Conservation (phyloP, 2,797 vertebrate genomes). For the Neosalanx taihuensis region DNA sequence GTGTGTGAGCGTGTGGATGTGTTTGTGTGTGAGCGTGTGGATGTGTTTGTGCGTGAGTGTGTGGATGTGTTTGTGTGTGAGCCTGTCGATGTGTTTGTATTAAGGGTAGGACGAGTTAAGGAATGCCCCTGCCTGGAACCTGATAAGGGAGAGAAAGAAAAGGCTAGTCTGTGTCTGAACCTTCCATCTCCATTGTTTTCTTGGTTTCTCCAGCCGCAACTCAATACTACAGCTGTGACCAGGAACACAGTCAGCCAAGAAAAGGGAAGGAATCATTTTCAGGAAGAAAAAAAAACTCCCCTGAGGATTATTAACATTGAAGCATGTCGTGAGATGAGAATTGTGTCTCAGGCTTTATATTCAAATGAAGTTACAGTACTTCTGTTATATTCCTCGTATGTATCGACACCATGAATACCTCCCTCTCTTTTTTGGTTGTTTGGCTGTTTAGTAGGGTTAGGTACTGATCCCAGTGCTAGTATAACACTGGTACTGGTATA, state of each 20-base stretch:
- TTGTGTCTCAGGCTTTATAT: neutral
- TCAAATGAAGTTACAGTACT: neutral
- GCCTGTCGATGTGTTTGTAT: conserved; percentile 5
- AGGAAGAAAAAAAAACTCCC: conserved; percentile 14
- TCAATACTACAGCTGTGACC: conserved; percentile 43
- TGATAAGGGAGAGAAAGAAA: conserved; percentile 56
- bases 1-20: conserved; percentile 8
- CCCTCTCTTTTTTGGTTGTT: neutral
- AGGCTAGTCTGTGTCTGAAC: conserved; percentile 60
- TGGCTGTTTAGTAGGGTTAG: neutral
- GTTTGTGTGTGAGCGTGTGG: conserved; percentile 18
- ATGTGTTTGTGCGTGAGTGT: conserved; percentile 20
- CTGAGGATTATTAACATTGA: conserved; percentile 14
- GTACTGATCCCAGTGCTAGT: neutral
- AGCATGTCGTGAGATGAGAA: neutral
- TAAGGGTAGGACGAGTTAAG: conserved; percentile 34
- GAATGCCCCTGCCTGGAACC: conserved; percentile 58
- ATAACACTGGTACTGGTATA: no score
- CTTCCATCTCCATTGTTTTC: conserved; percentile 56
- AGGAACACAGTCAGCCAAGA: conserved; percentile 27
- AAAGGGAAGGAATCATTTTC: conserved; percentile 30
- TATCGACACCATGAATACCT: no score
- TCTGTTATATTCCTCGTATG: neutral
- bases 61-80: no score
- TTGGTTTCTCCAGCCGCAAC: conserved; percentile 56